Base-by-base conservation (phyloP, 2,888 invertebrate genomes). In the Drosophila antonietae region DNA sequence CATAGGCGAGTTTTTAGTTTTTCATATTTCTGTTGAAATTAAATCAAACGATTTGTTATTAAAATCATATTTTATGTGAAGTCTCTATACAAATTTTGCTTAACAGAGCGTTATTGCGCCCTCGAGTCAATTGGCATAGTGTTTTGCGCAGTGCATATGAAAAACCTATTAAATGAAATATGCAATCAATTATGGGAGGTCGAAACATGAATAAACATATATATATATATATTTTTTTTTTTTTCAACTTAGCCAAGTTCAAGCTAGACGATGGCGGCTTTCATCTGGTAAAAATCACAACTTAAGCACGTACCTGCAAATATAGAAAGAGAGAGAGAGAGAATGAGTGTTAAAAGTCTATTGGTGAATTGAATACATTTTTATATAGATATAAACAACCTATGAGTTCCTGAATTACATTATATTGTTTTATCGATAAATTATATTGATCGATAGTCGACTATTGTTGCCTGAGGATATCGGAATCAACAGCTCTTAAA, bases 181-280 rank as follows among this genome's bases (percentile, higher is more conserved):
- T 15, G 52, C 69, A 82, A 88, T 85, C 82, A 85, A 73, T 82
- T 82, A 85, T 84, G 59, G 51, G 47, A 64, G 51, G 1, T 33
- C 47, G 35, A 75, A 65, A 65, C 28, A 62, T 58, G 51, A 46
- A 5, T n/a, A n/a, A n/a, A n/a, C n/a, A n/a, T n/a, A n/a, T n/a
- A n/a, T n/a, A 28, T 28, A 28, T 28, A 6, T 28, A 28, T 1
- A 28, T 6, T 28, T 1, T 28, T 0, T 66, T 56, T 49, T 7
- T 14, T 51, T 20, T 20, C 60, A 61, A 75, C 76, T 71, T 79
- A 79, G 63, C 71, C 28, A 23, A 6, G 3, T 12, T 10, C 18
- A 39, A 28, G n/a, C 28, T 23, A 14, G n/a, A 18, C 10, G 12
- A 12, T 18, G 18, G 49, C 23, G 23, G 10, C 12, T 2, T 28